A percentile compares a stretch with the other conserved stretches of the same genome.
Evolutionary conservation across 2,888 invertebrate genomes (phyloP).

Genomic region (Willowsia nigromaculata): DNA sequence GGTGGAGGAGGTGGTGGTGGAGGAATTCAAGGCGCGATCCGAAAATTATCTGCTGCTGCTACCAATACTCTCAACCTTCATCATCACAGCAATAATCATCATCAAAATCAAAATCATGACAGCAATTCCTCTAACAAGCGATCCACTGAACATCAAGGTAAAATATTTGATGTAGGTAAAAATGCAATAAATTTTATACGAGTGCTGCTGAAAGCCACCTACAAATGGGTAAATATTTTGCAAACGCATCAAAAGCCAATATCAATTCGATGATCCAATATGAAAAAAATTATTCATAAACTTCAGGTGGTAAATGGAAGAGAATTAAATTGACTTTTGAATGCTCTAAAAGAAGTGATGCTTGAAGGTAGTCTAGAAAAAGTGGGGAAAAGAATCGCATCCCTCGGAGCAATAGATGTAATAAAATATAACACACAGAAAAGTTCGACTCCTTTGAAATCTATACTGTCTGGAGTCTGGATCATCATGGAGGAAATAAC

Average conservation of each 20-base stretch:
- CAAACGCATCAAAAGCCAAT: no score
- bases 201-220: no score
- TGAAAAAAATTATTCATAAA: not conserved
- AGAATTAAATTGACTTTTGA: not conserved
- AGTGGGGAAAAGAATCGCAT: not conserved
- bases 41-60: constrained; percentile 63
- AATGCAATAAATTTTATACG: not conserved
- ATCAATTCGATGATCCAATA: no score
- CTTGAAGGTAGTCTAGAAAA: not conserved
- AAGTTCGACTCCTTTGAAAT: no score
- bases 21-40: constrained; percentile 64
- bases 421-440: no score
- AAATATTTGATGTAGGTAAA: not conserved
- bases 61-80: constrained; percentile 81
- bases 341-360: not conserved
- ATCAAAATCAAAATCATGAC: constrained; percentile 53
- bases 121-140: constrained; percentile 60
- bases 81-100: constrained; percentile 55
- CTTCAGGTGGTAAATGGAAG: not conserved
- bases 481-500: no score
- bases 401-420: no score
- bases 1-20: constrained; percentile 50
- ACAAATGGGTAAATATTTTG: no score
- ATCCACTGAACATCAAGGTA: constrained; percentile 68
- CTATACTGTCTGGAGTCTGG: no score